Evolutionary conservation across 2,113 vertebrate species (phyloP).

Genomic region (Ellobius talpinus): DNA sequence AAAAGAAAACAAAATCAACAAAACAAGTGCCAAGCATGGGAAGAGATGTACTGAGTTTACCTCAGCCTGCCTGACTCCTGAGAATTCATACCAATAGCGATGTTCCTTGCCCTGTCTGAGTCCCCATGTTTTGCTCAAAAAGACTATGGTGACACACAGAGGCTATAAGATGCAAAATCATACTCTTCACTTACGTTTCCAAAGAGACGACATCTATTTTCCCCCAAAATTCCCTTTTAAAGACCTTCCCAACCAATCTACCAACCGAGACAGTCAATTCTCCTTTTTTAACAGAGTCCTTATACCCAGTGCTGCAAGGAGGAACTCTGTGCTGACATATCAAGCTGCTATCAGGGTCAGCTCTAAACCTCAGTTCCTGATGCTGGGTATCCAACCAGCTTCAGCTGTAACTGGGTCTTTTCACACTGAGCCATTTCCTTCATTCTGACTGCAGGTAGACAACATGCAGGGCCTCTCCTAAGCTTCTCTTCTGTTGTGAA

Average conservation of each 20-base stretch:
- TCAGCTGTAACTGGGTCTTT: not conserved
- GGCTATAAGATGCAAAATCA: not conserved
- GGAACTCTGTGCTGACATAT: not conserved
- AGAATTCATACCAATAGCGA: not conserved
- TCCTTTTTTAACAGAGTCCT: not conserved
- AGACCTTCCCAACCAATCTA: not conserved
- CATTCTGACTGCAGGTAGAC: not conserved
- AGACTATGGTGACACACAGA: not conserved
- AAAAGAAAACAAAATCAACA: not conserved
- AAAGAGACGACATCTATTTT: not conserved
- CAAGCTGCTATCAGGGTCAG: not conserved
- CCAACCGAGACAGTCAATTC: not conserved
- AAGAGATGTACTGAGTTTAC: not conserved
- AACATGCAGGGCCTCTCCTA: too few species aligned
- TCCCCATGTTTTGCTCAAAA: not conserved
- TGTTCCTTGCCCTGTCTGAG: not conserved
- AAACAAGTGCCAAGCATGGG: not conserved
- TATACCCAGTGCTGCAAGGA: not conserved
- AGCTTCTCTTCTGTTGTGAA: not conserved
- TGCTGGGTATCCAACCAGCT: too few species aligned
- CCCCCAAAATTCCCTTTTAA: not conserved
- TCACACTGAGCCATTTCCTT: not conserved
- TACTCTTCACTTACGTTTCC: not conserved
- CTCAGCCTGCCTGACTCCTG: not conserved
- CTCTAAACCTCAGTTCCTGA: not conserved